A percentile compares a stretch with the other conserved stretches of the same genome.
Evolutionary conservation across 1,140 invertebrate genomes (phyloP).

Genomic region (Anastatus disparis): DNA sequence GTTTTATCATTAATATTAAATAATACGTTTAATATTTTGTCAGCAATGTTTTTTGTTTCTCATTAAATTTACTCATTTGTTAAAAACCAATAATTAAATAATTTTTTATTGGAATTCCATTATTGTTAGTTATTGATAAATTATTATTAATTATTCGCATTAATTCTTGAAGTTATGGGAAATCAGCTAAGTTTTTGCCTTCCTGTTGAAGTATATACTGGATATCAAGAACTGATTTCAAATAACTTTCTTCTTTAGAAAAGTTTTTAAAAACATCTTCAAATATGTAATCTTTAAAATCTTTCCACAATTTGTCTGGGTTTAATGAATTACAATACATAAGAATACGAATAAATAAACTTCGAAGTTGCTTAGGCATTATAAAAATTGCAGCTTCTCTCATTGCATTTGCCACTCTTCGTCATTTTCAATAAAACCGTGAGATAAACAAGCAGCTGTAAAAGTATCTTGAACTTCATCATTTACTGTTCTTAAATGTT

Average conservation of each 20-base stretch:
- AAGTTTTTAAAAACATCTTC: constrained; percentile 17
- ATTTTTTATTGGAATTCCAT: too few species aligned
- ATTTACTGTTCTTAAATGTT: constrained; percentile 54
- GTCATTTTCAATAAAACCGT: too few species aligned
- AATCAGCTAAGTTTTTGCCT: constrained; percentile 2
- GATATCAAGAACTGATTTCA: background rate
- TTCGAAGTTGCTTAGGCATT: too few species aligned
- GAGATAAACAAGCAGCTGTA: constrained; percentile 50
- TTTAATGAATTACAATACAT: too few species aligned
- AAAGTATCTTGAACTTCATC: constrained; percentile 46
- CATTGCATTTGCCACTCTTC: constrained; percentile 45
- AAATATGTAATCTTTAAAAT: constrained; percentile 30
- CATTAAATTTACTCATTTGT: too few species aligned
- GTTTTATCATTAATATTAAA: too few species aligned
- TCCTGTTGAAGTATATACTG: constrained; percentile 2
- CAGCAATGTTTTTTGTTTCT: too few species aligned
- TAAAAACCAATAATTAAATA: too few species aligned
- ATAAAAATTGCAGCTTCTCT: background rate
- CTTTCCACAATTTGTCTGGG: constrained; percentile 30
- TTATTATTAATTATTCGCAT: background rate
- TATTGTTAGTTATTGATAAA: too few species aligned
- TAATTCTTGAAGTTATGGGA: background rate
- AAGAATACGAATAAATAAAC: too few species aligned
- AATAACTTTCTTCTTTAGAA: background rate
- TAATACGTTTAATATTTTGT: too few species aligned